Percentiles rank a stretch among this genome's conserved stretches.
phyloP scores from a whole-genome alignment of 2,113 vertebrate genomes.

The Psammodynastes pulverulentus region DNA sequence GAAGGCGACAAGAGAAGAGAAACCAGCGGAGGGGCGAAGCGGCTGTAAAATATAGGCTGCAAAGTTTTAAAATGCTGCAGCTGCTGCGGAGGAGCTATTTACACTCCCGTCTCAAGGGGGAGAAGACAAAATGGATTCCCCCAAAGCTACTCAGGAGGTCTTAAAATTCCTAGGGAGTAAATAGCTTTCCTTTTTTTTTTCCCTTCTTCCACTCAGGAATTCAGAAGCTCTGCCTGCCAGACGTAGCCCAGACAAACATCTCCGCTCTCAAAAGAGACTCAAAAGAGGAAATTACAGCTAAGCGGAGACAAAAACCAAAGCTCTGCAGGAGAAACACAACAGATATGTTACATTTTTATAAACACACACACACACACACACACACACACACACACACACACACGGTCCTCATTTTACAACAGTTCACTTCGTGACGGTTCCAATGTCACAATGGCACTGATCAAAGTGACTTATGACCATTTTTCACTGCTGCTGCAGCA shows the following conservation, averaged over 20 bases:
- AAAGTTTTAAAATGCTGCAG: not conserved
- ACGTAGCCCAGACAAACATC: not conserved
- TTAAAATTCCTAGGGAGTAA: not conserved
- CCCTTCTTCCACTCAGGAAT: not conserved
- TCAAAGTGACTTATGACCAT: not conserved
- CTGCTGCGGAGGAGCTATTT: not conserved
- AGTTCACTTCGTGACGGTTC: not conserved
- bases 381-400: too few species aligned
- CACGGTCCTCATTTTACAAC: not conserved
- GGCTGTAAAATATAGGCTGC: not conserved
- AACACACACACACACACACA: not conserved
- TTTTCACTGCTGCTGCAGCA: not conserved
- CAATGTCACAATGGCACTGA: not conserved
- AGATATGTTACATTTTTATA: not conserved
- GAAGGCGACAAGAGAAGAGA: not conserved
- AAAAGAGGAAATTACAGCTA: not conserved
- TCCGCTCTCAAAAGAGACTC: not conserved
- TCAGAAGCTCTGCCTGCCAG: not conserved
- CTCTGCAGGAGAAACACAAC: not conserved
- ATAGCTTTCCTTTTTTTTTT: not conserved
- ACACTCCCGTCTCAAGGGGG: not conserved
- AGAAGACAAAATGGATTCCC: not conserved
- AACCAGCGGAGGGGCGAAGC: not conserved
- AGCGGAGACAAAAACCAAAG: not conserved
- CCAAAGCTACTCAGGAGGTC: not conserved